Base-by-base conservation (phyloP, 2,888 invertebrate species). In the Baccha elongata region DNA sequence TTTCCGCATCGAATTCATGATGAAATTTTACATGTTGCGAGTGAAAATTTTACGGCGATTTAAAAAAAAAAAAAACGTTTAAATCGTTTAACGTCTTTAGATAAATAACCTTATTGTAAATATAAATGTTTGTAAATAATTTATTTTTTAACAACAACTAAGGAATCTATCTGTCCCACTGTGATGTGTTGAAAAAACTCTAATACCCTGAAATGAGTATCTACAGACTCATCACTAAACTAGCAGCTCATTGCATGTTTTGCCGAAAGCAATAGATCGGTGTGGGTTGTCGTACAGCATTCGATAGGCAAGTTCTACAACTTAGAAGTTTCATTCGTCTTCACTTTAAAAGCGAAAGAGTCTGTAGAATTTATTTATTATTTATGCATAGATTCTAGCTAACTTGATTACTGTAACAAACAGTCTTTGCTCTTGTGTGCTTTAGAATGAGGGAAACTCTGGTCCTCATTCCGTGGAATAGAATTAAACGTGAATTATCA, bases 351-450 rank as follows among this genome's bases (percentile, higher is more conserved):
- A 26, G 17, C 29, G 15, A 44, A n/a, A 60, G 44, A 80, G 69
- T 74, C 69, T 58, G 58, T 48, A 58, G 40, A 80, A 80, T 80
- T 80, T 60, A 60, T 80, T 80, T 60, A 60, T 80, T 80, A 80
- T 69, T 69, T 69, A 74, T 80, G 69, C 74, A 69, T 74, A 69
- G 64, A 74, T 69, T 74, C 71, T 48, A 40, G 46, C 53, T 52
- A 17, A 13, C 53, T 37, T 55, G 65, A 50, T 74, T 69, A 29
- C 60, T 60, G 29, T 42, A 60, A 26, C 37, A 15, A 23, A 29
- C 44, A 19, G 58, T 58, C 35, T 42, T n/a, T n/a, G n/a, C n/a
- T n/a, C n/a, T n/a, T 37, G 13, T 37, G 3, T 48, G n/a, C n/a
- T 40, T 42, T 42, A 17, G 42, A 60, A 60, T 42, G 60, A 15